phyloP scores from a whole-genome alignment of 2,797 vertebrate genomes.

The Pelobates cultripes region DNA sequence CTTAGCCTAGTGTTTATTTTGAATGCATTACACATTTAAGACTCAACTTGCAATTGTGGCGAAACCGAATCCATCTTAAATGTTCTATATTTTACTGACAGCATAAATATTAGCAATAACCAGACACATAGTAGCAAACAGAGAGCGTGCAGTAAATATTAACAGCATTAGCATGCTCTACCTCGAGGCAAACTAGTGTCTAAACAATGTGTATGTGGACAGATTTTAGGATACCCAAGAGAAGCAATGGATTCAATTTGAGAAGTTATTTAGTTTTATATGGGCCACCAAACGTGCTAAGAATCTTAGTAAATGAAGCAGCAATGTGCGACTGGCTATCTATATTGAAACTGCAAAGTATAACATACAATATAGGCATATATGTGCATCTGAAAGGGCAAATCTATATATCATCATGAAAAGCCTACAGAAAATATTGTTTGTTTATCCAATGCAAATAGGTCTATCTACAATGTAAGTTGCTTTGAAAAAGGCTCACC shows the following conservation, averaged over 20 bases:
- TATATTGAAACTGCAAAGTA: too few relatives aligned
- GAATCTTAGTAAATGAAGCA: not conserved
- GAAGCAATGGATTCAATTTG: not conserved
- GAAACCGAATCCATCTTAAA: not conserved
- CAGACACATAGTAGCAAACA: not conserved
- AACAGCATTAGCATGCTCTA: conserved; percentile 11
- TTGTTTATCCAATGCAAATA: too few relatives aligned
- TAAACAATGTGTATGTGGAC: not conserved
- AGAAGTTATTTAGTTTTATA: conserved; percentile 1
- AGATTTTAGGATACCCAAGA: conserved; percentile 18
- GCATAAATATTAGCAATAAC: not conserved
- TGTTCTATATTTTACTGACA: not conserved
- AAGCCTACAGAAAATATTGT: too few relatives aligned
- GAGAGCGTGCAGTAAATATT: not conserved
- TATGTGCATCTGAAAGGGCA: too few relatives aligned
- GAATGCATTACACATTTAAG: too few relatives aligned
- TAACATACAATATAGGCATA: too few relatives aligned
- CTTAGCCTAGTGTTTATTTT: too few relatives aligned
- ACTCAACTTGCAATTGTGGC: too few relatives aligned
- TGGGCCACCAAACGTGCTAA: conserved; percentile 15
- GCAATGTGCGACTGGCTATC: too few relatives aligned
- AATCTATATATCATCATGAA: too few relatives aligned
- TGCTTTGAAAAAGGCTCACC: too few relatives aligned
- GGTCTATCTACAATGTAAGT: too few relatives aligned
- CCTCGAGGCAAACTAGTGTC: not conserved